Percentiles rank a stretch among this genome's conserved stretches.
These are phyloP conservation scores for Carpatolechia fugitivella DNA, from an alignment of 2,888 invertebrate species.

Conservation along the genomic window DNA sequence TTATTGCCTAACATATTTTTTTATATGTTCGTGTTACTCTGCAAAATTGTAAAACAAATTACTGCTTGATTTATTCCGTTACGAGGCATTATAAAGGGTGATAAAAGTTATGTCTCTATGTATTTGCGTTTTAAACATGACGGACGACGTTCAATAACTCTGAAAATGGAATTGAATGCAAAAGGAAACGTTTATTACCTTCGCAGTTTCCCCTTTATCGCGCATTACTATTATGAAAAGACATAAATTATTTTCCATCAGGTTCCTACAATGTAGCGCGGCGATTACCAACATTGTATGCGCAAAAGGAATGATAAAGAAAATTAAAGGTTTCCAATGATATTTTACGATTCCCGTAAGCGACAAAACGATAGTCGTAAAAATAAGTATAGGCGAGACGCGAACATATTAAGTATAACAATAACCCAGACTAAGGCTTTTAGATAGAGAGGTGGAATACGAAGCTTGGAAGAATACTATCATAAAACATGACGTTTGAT, in stretches of 20 bases:
- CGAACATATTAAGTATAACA: slow-evolving; percentile 24
- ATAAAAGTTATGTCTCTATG: slow-evolving; percentile 11
- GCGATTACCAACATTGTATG: slow-evolving; percentile 63
- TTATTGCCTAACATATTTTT: not conserved
- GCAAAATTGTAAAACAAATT: not conserved
- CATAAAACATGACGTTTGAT: slow-evolving; percentile 30
- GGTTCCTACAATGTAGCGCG: slow-evolving; percentile 45
- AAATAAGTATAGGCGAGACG: slow-evolving; percentile 54
- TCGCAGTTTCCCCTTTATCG: slow-evolving; percentile 23
- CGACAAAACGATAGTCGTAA: slow-evolving; percentile 67
- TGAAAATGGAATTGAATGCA: slow-evolving; percentile 21
- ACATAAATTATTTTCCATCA: slow-evolving; percentile 35
- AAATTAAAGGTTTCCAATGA: slow-evolving; percentile 73
- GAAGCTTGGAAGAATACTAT: slow-evolving; percentile 11
- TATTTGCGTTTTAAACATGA: not conserved
- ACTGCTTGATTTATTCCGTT: slow-evolving; percentile 9
- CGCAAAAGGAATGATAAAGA: slow-evolving; percentile 69
- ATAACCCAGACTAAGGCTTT: slow-evolving; percentile 6
- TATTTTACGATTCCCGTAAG: slow-evolving; percentile 71
- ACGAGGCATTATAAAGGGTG: slow-evolving; percentile 9
- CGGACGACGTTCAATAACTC: slow-evolving; percentile 15
- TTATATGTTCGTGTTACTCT: too few species aligned
- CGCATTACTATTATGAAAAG: slow-evolving; percentile 29
- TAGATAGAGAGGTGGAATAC: slow-evolving; percentile 7
- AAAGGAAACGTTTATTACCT: slow-evolving; percentile 23